Evolutionary conservation across 2,888 invertebrate genomes (phyloP), one percentile per base, ranked within the genome.

Genomic region (Odontomyia ornata): DNA sequence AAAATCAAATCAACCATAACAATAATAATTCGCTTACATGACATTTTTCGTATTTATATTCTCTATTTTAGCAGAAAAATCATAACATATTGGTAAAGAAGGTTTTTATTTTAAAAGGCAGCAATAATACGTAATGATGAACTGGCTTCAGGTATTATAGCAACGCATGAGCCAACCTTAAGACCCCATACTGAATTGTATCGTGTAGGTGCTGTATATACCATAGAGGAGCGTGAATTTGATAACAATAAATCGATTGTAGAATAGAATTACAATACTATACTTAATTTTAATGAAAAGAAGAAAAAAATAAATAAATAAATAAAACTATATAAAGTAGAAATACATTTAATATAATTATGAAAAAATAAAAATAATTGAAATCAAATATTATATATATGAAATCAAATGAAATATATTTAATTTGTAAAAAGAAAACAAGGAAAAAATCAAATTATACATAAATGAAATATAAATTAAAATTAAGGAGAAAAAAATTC

Each of bases 101-200:
- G 83, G 86, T 86, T 85, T 86, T 86, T 86, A 86, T 86, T 85
- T 85, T 86, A 82, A 86, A 86, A 85, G 87, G 87, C 82, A 84
- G 86, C 84, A 86, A 86, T 84, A 85, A 86, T 86, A 84, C 87
- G 86, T 85, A 87, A 87, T 85, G 87, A 86, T 86, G 86, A 86
- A 84, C 85, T 81, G 81, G 78, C 81, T 81, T 79, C 80, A 79
- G 80, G 77, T 67, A 76, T 80, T 67, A 80, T 80, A 56, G 78
- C 79, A 57, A 80, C 82, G 77, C 81, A 82, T 75, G 81, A 81
- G 73, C 78, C 80, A 78, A 78, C 80, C 77, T 60, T 80, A 76
- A 76, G 80, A 77, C 79, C 80, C 56, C 78, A 80, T 56, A 80
- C 78, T 65, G 80, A 81, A 75, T 73, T 80, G 69, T 80, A 79